These are phyloP conservation scores for Heliocidaris erythrogramma DNA, from an alignment of 35 echinoderm and acorn worm species.

Conservation along the genomic window DNA sequence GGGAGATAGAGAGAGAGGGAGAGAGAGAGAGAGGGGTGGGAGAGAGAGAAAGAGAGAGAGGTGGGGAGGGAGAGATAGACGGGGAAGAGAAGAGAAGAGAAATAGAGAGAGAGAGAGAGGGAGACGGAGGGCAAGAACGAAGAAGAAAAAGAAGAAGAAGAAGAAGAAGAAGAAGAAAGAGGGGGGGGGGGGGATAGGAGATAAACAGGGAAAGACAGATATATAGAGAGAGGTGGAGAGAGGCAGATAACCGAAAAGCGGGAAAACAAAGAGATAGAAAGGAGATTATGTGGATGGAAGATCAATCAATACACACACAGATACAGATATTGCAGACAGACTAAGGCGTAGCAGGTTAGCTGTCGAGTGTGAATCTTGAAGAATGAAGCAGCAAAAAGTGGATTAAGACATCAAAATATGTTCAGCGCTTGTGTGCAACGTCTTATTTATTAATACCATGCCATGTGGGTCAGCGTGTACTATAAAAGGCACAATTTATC, in stretches of 20 bases:
- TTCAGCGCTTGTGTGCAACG: background rate
- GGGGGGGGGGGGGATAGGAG: background rate
- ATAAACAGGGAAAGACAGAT: background rate
- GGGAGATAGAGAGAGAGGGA: background rate
- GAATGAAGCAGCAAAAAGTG: background rate
- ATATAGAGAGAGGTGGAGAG: no score
- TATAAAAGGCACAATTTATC: background rate
- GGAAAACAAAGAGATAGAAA: no score
- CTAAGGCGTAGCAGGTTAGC: background rate
- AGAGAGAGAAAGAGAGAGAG: background rate
- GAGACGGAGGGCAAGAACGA: background rate
- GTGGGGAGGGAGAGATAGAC: background rate
- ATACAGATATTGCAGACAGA: background rate
- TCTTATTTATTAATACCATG: constrained; percentile 5
- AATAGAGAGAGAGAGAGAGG: background rate
- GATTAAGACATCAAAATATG: constrained; percentile 8
- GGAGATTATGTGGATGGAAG: no score
- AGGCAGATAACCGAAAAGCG: no score
- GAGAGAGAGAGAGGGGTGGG: background rate
- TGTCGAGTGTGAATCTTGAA: background rate
- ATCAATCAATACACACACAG: no score
- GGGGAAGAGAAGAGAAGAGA: background rate
- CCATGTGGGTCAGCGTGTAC: background rate
- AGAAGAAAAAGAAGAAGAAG: background rate
- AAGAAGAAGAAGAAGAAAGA: background rate